Evolutionary conservation across 2,888 invertebrate genomes (phyloP).

Genomic region (Amphipoea lucens): DNA sequence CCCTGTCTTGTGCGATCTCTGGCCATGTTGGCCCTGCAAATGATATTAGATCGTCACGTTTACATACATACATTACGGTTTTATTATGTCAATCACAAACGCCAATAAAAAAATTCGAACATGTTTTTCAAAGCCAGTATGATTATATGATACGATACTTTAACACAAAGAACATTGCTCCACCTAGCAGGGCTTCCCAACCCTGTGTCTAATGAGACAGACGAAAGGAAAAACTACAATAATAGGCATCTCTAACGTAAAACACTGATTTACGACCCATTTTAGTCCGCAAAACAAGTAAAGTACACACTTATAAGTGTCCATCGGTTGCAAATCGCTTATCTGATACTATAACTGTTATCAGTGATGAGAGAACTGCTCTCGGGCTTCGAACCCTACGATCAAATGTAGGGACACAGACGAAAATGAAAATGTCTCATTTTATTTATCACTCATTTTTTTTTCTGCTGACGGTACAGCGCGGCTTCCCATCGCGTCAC

Average conservation of each 20-base stretch:
- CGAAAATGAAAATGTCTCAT: not conserved
- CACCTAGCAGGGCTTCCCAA: not conserved
- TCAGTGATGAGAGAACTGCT: slow-evolving; percentile 27
- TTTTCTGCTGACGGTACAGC: slow-evolving; percentile 40
- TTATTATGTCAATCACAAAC: not conserved
- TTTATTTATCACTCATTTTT: not conserved
- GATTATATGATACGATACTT: not conserved
- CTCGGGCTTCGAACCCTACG: not conserved
- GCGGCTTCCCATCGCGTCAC: slow-evolving; percentile 66
- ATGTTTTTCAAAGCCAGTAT: too few species aligned
- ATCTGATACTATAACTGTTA: slow-evolving; percentile 44
- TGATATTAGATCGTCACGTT: too few species aligned
- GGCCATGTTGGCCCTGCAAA: too few species aligned
- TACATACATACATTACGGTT: too few species aligned
- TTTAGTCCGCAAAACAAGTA: slow-evolving; percentile 48
- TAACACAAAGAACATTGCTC: not conserved
- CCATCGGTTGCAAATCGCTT: slow-evolving; percentile 42
- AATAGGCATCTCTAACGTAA: not conserved
- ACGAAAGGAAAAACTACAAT: not conserved
- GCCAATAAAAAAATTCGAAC: not conserved
- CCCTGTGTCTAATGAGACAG: not conserved
- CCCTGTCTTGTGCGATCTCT: too few species aligned
- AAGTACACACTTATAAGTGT: slow-evolving; percentile 50
- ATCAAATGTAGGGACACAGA: too few species aligned
- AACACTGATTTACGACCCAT: slow-evolving; percentile 37